Evolutionary conservation across 2,888 invertebrate genomes (phyloP).

Genomic region (Euzetes globulus): DNA sequence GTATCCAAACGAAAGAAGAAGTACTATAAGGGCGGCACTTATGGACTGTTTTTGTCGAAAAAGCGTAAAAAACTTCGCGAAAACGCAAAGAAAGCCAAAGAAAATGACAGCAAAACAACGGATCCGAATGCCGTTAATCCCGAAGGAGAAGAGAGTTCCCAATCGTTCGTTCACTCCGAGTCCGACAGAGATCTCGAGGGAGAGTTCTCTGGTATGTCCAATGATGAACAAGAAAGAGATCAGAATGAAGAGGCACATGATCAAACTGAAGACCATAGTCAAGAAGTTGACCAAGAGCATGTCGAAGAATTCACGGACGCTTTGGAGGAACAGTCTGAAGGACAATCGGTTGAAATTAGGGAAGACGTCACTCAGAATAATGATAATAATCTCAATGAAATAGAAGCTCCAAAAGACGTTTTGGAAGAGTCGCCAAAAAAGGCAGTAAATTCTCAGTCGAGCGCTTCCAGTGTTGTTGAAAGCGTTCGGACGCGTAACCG

Average conservation of each 20-base stretch:
- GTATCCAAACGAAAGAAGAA: background rate
- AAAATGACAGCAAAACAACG: background rate
- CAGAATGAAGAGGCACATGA: background rate
- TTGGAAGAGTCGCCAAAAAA: background rate
- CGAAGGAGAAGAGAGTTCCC: slow-evolving; percentile 15
- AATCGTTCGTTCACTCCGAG: background rate
- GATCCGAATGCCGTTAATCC: background rate
- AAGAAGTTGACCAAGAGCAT: background rate
- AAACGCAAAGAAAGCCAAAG: background rate
- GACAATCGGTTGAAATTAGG: background rate
- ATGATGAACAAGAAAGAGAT: background rate
- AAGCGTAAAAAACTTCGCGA: background rate
- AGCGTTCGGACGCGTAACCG: background rate
- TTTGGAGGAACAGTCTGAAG: background rate
- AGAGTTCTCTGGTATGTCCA: background rate
- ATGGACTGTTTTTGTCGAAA: slow-evolving; percentile 18
- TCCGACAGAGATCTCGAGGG: background rate
- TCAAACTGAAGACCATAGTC: background rate
- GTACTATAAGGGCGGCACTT: slow-evolving; percentile 15
- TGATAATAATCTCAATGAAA: too few relatives aligned
- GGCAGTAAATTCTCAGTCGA: background rate
- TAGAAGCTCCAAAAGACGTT: background rate
- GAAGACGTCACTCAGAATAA: background rate
- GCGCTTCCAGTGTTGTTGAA: background rate
- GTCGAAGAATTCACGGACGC: background rate